These are phyloP conservation scores for Gymnoscelis rufifasciata DNA, from an alignment of 2,888 invertebrate genomes.

Conservation along the genomic window DNA sequence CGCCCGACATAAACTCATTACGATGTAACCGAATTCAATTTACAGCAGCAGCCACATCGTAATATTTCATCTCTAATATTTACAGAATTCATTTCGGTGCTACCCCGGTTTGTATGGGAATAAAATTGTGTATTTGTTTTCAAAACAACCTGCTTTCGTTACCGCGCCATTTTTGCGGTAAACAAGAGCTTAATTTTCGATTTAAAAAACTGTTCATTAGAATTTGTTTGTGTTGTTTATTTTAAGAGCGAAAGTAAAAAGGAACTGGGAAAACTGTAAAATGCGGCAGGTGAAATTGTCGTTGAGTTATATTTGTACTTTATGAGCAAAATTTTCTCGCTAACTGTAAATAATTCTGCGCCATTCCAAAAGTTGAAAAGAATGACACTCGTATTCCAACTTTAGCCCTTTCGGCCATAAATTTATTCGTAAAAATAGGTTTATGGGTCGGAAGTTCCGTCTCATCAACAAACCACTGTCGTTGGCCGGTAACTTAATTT, in stretches of 20 bases:
- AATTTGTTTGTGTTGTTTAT: slow-evolving; percentile 21
- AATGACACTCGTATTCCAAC: slow-evolving; percentile 37
- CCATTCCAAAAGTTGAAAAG: slow-evolving; percentile 21
- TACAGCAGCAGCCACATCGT: slow-evolving; percentile 62
- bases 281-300: slow-evolving; percentile 3
- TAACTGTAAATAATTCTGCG: slow-evolving; percentile 13
- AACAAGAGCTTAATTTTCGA: slow-evolving; percentile 42
- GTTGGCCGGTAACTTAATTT: slow-evolving; percentile 68
- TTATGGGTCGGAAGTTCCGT: slow-evolving; percentile 55
- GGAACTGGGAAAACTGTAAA: slow-evolving; percentile 4
- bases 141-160: slow-evolving; percentile 30
- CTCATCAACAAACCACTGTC: slow-evolving; percentile 60
- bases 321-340: slow-evolving; percentile 6
- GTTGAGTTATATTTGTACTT: slow-evolving; percentile 4
- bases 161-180: slow-evolving; percentile 32
- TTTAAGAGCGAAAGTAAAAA: slow-evolving; percentile 18
- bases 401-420: slow-evolving; percentile 60
- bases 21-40: slow-evolving; percentile 75
- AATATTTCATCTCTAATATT: slow-evolving; percentile 66
- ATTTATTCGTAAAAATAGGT: slow-evolving; percentile 61
- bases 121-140: slow-evolving; percentile 36
- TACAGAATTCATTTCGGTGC: slow-evolving; percentile 45
- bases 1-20: slow-evolving; percentile 70
- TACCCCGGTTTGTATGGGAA: slow-evolving; percentile 46
- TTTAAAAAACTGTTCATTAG: slow-evolving; percentile 34